Percentiles rank a stretch among this genome's conserved stretches.
These are phyloP conservation scores for Rachycentron canadum DNA, from an alignment of 2,797 vertebrate species.

Conservation along the genomic window DNA sequence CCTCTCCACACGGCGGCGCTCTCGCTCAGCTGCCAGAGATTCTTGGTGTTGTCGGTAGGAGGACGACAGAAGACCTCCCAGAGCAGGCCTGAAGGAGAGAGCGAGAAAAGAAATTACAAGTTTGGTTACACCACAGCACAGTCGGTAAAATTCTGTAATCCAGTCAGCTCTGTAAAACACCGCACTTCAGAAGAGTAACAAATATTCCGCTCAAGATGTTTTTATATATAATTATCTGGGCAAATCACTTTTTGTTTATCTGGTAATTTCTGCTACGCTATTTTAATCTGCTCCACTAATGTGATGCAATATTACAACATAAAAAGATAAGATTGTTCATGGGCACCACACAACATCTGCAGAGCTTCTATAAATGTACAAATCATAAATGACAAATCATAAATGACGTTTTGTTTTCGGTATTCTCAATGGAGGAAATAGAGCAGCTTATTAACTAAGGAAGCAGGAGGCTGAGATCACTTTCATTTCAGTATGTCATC, in stretches of 20 bases:
- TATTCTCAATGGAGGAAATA: conserved; percentile 6
- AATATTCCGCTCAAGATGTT: neutral
- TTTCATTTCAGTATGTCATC: conserved; percentile 31
- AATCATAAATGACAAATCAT: neutral
- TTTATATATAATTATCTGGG: neutral
- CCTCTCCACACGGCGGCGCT: conserved; percentile 92
- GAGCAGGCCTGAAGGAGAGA: conserved; percentile 82
- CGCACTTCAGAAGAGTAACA: neutral
- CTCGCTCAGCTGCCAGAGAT: conserved; percentile 94
- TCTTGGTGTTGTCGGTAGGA: conserved; percentile 97
- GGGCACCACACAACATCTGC: neutral
- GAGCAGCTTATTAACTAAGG: conserved; percentile 6
- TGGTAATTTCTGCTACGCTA: neutral
- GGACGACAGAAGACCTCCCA: conserved; percentile 92
- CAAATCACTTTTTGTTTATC: neutral
- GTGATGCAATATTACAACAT: neutral
- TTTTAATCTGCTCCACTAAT: neutral
- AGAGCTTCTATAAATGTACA: neutral
- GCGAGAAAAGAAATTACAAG: neutral
- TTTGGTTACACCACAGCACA: neutral
- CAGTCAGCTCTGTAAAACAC: neutral
- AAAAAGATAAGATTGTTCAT: conserved; percentile 1
- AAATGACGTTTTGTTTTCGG: conserved; percentile 12
- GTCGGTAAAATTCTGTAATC: neutral
- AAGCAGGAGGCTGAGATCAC: conserved; percentile 28